Base-by-base conservation (phyloP, 1,140 invertebrate species). In the Pachyrhynchus sulphureomaculatus region DNA sequence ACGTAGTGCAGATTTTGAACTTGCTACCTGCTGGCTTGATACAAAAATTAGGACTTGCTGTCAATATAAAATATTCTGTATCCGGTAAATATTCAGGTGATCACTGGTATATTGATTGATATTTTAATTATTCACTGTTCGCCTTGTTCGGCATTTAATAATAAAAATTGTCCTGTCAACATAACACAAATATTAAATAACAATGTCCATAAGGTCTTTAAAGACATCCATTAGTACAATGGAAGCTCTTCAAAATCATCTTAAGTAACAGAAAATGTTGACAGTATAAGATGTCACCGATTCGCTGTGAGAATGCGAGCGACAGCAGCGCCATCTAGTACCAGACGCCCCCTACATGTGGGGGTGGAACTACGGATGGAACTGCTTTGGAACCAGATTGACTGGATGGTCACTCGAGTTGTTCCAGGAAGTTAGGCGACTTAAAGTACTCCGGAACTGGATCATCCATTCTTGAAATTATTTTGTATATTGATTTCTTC, bases 401-500 rank as follows among this genome's bases (percentile, higher is more conserved):
- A 21, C 54, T 36, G 53, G 72, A 71, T 69, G 77, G 81, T 89
- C 88, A 96, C 86, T 96, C 96, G 65, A 99, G 86, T 80, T 98
- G 95, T 79, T 99, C 95, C 78, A 99, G 88, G 84, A 99, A 99
- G 83, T 99, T 96, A 37, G 95, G 93, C 67, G 93, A 94, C 81
- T 99, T 99, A 87, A 99, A 99, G 83, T 97, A 99, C 77, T 99
- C 97, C 57, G 98, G 98, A 65, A 99, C 93, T 34, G 90, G 88
- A 78, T 99, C 96, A 81, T 99, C 98, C 80, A 99, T 84, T 76
- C 97, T 88, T 65, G 96, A 96, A 76, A 99, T 99, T 68, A 99
- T 90, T 82, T 99, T 99, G 86, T 99, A 99, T 79, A 99, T 99
- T 67, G 94, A 90, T 79, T 99, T 99, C 83, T 99, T 99, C 98